Evolutionary conservation across 2,113 vertebrate genomes (phyloP).

Genomic region (Pungitius pungitius): DNA sequence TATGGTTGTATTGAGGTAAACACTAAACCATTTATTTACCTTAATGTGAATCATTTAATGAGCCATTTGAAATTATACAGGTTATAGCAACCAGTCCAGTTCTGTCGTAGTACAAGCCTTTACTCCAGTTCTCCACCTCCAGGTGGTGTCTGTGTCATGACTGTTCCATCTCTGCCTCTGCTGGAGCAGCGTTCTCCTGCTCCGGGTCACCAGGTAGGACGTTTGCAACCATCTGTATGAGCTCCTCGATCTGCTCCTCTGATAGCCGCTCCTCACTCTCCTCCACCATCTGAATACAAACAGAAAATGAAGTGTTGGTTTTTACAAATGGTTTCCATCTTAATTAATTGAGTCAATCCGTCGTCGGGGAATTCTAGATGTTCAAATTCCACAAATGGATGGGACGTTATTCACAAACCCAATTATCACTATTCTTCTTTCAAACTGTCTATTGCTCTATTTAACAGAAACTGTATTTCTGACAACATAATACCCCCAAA

Average conservation of each 20-base stretch:
- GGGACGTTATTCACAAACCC: neutral
- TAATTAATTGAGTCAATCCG: neutral
- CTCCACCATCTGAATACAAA: conserved; percentile 80
- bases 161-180: conserved; percentile 67
- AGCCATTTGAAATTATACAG: conserved; percentile 3
- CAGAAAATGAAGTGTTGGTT: neutral
- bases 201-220: conserved; percentile 80
- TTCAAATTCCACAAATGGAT: neutral
- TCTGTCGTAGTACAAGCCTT: neutral
- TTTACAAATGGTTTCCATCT: neutral
- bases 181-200: conserved; percentile 63
- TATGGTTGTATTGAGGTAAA: neutral
- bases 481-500: too few relatives aligned
- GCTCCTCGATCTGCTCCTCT: conserved; percentile 85
- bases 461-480: neutral
- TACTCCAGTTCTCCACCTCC: neutral
- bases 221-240: conserved; percentile 78
- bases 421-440: neutral
- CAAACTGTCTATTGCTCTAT: neutral
- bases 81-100: conserved; percentile 6
- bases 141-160: conserved; percentile 24
- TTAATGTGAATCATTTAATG: conserved; percentile 6
- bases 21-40: neutral
- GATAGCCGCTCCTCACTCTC: conserved; percentile 85
- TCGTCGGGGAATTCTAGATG: neutral